phyloP scores from a whole-genome alignment of 2,888 invertebrate species.

The Apodemia hepburni region DNA sequence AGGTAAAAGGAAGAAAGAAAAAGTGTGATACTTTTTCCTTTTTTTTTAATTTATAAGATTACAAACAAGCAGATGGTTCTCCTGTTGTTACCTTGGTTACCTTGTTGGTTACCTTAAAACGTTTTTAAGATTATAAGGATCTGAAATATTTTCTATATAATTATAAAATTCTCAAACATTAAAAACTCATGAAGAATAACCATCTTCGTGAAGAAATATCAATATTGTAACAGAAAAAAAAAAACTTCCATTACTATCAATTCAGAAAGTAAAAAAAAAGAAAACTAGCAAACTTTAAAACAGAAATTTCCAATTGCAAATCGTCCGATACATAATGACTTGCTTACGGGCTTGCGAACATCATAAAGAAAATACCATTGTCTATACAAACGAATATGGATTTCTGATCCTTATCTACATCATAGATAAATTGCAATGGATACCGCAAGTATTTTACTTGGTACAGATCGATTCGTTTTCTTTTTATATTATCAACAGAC shows the following conservation, averaged over 20 bases:
- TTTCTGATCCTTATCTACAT: not conserved
- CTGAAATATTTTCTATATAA: too few species aligned
- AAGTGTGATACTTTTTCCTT: too few species aligned
- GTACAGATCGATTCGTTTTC: not conserved
- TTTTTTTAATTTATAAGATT: too few species aligned
- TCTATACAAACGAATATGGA: not conserved
- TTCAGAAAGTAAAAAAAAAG: not conserved
- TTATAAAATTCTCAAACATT: too few species aligned
- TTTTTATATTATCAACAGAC: too few species aligned
- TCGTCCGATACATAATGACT: not conserved
- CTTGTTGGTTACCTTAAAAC: too few species aligned
- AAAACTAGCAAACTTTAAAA: not conserved
- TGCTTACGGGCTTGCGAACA: not conserved
- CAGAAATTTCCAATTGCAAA: slow-evolving; percentile 7
- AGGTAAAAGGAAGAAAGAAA: too few species aligned
- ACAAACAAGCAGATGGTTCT: too few species aligned
- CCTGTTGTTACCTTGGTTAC: too few species aligned
- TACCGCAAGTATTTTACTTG: not conserved
- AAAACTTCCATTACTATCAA: not conserved
- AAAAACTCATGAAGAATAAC: too few species aligned
- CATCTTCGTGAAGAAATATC: not conserved
- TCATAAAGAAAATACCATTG: slow-evolving; percentile 1
- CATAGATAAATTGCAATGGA: not conserved
- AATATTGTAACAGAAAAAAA: not conserved
- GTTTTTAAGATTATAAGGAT: too few species aligned